Evolutionary conservation across 1,140 invertebrate genomes (phyloP), one percentile per base, ranked within the genome.

Genomic region (Elymnias hypermnestra): DNA sequence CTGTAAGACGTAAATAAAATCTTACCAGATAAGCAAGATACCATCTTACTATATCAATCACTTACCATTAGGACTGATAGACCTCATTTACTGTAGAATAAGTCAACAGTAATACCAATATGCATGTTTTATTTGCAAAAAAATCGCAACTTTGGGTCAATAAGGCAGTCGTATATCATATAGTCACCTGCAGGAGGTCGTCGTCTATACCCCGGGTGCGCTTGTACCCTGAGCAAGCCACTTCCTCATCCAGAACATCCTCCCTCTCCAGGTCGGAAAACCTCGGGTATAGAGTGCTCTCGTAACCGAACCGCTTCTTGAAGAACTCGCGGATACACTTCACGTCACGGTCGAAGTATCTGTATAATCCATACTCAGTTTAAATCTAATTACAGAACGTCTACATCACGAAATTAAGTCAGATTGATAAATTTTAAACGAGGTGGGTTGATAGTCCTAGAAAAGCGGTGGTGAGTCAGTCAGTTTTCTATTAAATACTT

Each of bases 291-390:
- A 94, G 83, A 65, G 94, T 92, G 79, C 95, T 97, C 85, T 99
- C 97, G 83, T 94, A 99, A 0, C 89, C 89, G 83, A 98, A 99
- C 41, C 95, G 90, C 79, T 92, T 92, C 66, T 92, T 93, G 81
- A 99, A 99, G 84, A 99, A 99, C 39, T 94, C 93, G 49, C 92
- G 88, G 7, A 99, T 89, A 79, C 98, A 99, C 29, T 91, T 91
- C 0, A 99, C 97, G 89, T 99, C 98, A 63, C 98, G 90, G 45
- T 99, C 91, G 83, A 99, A 99, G 86, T 94, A 96, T 68, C 93
- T 94, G 55, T 3, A 63, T n/a, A 70, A 38, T 15, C 8, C 25
- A 14, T 8, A 26, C n/a, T n/a, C n/a, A n/a, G n/a, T n/a, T n/a
- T n/a, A n/a, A n/a, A n/a, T n/a, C n/a, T n/a, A n/a, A n/a, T n/a